Evolutionary conservation across 2,888 invertebrate genomes (phyloP), one percentile per base, ranked within the genome.

Genomic region (Masnerella sp.): DNA sequence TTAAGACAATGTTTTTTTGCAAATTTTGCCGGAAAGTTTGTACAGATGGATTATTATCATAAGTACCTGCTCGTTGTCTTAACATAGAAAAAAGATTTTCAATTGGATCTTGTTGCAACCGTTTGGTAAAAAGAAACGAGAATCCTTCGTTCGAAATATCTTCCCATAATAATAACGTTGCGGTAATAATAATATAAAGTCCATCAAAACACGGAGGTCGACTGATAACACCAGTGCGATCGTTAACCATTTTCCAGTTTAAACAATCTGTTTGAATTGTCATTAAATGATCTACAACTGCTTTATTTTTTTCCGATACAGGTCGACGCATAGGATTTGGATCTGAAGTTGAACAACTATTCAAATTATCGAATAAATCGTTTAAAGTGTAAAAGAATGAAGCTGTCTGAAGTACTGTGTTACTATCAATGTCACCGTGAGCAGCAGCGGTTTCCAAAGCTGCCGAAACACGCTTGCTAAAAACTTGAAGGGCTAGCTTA

Each of bases 51-150:
- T 17, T 17, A 8, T 38, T 14, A 8, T 38, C 9, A 8, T 17
- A 38, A 7, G 38, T 17, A 2, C 38, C 38, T 17, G 5, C 4
- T 7, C 2, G 17, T 17, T 38, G 38, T 17, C 38, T 2, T 15
- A 38, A 2, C 15, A 38, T 17, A 5, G 38, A 15, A 38, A 38
- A 38, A 8, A 38, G 9, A 38, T 38, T 38, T 38, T 38, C 38
- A 1, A 38, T 15, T 5, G 38, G 38, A 8, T 38, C 17, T 38
- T 38, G 38, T 9, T 38, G 38, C 2, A 38, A 17, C 2, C 38
- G 38, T 2, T 15, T 17, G n/a, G n/a, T n/a, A n/a, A n/a, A n/a
- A n/a, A n/a, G n/a, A n/a, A n/a, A n/a, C n/a, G n/a, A n/a, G n/a
- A n/a, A n/a, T n/a, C n/a, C n/a, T n/a, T n/a, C n/a, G n/a, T n/a